phyloP scores from a whole-genome alignment of 2,888 invertebrate species.

The Athripsodes cinereus region DNA sequence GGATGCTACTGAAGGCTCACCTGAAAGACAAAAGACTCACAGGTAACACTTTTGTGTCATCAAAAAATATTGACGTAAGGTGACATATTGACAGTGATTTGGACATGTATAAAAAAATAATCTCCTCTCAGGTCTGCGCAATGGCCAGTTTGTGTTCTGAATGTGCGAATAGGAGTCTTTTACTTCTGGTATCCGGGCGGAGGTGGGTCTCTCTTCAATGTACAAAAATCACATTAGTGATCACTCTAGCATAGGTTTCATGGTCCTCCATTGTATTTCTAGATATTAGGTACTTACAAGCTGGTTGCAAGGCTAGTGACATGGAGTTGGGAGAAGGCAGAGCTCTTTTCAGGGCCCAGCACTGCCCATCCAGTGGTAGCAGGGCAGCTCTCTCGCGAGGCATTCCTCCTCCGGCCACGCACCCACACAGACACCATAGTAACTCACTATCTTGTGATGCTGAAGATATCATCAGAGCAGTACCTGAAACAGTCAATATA shows the following conservation, averaged over 20 bases:
- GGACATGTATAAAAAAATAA: too few species aligned
- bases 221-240: too few species aligned
- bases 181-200: too few species aligned
- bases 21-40: slow-evolving; percentile 38
- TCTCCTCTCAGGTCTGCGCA: too few species aligned
- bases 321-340: slow-evolving; percentile 34
- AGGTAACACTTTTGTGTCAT: too few species aligned
- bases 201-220: too few species aligned
- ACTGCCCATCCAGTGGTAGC: slow-evolving; percentile 76
- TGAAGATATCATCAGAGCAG: slow-evolving; percentile 47
- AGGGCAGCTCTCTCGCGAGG: slow-evolving; percentile 70
- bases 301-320: slow-evolving; percentile 36
- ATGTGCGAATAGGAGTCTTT: too few species aligned
- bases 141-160: too few species aligned
- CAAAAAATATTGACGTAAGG: neutral
- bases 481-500: slow-evolving; percentile 38
- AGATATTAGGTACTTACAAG: slow-evolving; percentile 47
- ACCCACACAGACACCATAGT: slow-evolving; percentile 44
- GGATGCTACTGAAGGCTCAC: slow-evolving; percentile 55
- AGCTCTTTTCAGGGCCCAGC: slow-evolving; percentile 67
- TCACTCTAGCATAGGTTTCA: too few species aligned
- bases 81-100: too few species aligned
- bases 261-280: too few species aligned
- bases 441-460: slow-evolving; percentile 46
- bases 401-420: slow-evolving; percentile 62